A percentile compares a stretch with the other conserved stretches of the same genome.
phyloP scores from a whole-genome alignment of 2,797 vertebrate genomes.

The Megalops cyprinoides region DNA sequence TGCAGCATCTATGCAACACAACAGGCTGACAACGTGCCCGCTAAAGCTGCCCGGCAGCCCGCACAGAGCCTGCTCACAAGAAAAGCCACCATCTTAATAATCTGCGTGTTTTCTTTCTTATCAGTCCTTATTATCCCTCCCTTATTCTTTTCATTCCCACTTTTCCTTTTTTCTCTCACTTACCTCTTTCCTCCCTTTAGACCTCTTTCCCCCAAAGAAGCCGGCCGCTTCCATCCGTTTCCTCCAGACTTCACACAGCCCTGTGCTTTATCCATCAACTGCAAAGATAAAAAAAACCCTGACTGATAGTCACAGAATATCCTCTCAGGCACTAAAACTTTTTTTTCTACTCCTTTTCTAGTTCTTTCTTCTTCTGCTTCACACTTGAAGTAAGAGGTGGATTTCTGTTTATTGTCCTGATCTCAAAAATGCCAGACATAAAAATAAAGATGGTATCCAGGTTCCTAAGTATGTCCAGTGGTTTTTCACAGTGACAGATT shows the following conservation, averaged over 20 bases:
- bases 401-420: not conserved
- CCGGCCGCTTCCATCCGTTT: constrained; percentile 57
- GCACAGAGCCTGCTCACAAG: not conserved
- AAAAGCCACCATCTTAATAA: not conserved
- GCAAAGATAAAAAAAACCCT: not conserved
- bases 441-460: not conserved
- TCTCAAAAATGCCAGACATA: constrained; percentile 4
- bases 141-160: not conserved
- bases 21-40: constrained; percentile 5
- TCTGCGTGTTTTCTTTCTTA: not conserved
- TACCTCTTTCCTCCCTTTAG: constrained; percentile 7
- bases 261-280: not conserved
- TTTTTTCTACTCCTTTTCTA: not conserved
- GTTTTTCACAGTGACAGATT: not conserved
- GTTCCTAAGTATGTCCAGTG: not conserved
- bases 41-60: not conserved
- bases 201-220: constrained; percentile 5
- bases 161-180: constrained; percentile 43
- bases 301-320: constrained; percentile 2
- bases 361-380: not conserved
- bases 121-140: too few relatives aligned
- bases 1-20: constrained; percentile 3
- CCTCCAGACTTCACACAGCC: not conserved
- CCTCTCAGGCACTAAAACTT: not conserved
- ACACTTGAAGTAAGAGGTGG: not conserved